Conservation (phyloP, 2,113 vertebrate species). For the Athene noctua region DNA sequence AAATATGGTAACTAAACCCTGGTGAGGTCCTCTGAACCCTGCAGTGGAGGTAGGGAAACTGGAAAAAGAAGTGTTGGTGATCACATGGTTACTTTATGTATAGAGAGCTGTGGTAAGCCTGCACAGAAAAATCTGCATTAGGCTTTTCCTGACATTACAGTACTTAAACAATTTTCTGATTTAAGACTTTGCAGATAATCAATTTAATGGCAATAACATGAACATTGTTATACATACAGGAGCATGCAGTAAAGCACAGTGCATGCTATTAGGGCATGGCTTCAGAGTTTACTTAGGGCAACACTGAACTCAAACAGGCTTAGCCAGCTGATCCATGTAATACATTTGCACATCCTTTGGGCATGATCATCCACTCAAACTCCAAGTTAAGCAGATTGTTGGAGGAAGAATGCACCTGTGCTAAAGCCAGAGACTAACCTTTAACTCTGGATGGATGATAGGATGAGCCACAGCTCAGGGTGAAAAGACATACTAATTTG, state of each 20-base stretch:
- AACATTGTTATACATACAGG: not conserved
- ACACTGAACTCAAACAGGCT: not conserved
- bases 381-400: not conserved
- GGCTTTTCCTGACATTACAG: not conserved
- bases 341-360: not conserved
- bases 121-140: not conserved
- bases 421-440: not conserved
- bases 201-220: not conserved
- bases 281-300: not conserved
- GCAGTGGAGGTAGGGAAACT: not conserved
- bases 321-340: not conserved
- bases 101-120: not conserved
- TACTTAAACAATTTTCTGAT: not conserved
- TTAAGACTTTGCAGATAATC: not conserved
- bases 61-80: not conserved
- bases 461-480: not conserved
- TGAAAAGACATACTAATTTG: not conserved
- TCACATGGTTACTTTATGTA: not conserved
- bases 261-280: not conserved
- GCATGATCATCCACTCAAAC: not conserved
- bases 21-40: not conserved
- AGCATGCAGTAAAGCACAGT: not conserved
- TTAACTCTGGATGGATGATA: not conserved
- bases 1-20: not conserved
- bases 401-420: not conserved